Evolutionary conservation across 2,113 vertebrate species (phyloP), one percentile per base, ranked within the genome.

Genomic region (Ameiurus melas): DNA sequence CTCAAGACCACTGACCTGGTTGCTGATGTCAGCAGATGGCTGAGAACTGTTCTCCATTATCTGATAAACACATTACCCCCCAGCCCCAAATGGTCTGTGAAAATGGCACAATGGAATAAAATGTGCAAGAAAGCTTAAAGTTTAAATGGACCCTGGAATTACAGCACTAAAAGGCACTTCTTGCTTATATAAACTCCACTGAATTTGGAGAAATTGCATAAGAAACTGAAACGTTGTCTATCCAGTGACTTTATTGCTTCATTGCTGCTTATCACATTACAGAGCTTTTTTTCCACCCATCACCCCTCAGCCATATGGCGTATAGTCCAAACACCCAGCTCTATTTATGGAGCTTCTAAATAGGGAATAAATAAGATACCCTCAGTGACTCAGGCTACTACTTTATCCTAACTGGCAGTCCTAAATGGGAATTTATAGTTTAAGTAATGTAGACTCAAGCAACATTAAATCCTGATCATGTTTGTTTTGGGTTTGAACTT

Each of bases 291-390:
- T 87, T 57, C n/a, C 51, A 66, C 89, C 81, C 14, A 62, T 87
- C 73, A 57, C 85, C 87, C 73, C 85, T 64, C 70, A 85, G 93
- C 92, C 92, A 94, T 92, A 92, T 64, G 90, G 92, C 97, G 97
- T 96, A 97, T 96, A 96, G 94, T 95, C 90, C 92, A 89, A 89
- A 94, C 94, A 92, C 92, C 93, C 92, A 13, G 89, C 94, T 80
- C 93, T 98, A 97, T 98, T 97, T 97, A 95, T 93, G 95, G 96
- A 90, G 82, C 81, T 86, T 96, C 96, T 97, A 96, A 96, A 97
- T 94, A 90, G 92, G 93, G 93, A 92, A 91, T 88, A 85, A 92
- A 73, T 58, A 8, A 36, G 33, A 33, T 73, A 2, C 66, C 10
- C 19, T 57, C 16, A 20, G 47, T 57, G 51, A 73, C 68, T 68